A percentile compares a stretch with the other conserved stretches of the same genome.
Conservation (phyloP, 2,113 vertebrate genomes). For the Leuciscus idus region DNA sequence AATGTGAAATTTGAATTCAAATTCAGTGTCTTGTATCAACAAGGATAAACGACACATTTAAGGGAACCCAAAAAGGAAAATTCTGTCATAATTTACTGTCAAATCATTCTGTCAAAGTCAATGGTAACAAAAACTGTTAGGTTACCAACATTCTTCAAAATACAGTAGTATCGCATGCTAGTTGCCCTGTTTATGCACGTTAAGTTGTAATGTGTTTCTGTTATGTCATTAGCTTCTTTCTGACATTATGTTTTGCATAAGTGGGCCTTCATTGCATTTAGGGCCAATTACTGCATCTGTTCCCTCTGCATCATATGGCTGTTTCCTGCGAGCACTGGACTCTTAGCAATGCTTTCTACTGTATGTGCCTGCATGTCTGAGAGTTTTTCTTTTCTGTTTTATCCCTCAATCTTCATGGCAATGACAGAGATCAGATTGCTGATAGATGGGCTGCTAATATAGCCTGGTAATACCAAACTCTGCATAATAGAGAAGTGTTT, state of each 20-base stretch:
- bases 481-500: too few species aligned
- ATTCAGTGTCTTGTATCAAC: neutral
- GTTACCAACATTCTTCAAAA: neutral
- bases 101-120: neutral
- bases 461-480: too few species aligned
- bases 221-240: neutral
- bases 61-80: neutral
- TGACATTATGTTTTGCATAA: neutral
- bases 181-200: neutral
- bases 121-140: neutral
- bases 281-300: neutral
- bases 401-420: neutral
- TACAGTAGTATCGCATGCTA: neutral
- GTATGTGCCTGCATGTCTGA: neutral
- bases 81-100: neutral
- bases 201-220: neutral
- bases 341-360: neutral
- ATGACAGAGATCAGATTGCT: neutral
- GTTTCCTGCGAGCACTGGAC: neutral
- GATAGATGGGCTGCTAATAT: neutral
- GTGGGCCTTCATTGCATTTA: neutral
- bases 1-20: neutral
- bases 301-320: too few species aligned
- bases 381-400: neutral
- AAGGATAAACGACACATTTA: neutral